Base-by-base conservation (phyloP, 2,113 vertebrate species). In the Phycodurus eques region DNA sequence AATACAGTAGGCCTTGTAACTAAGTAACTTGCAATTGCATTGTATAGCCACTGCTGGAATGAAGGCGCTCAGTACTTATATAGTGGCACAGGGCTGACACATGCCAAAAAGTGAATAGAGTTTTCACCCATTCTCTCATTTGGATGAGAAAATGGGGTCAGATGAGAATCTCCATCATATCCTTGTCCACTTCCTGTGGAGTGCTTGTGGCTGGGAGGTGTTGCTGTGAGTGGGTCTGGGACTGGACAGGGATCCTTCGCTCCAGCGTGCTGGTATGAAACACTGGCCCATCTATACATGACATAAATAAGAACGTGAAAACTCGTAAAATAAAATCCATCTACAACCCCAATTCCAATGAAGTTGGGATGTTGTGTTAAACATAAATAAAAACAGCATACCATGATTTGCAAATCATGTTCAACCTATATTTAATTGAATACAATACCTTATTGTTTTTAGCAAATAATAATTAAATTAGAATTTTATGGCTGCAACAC, bases 141-240 rank as follows among this genome's bases (percentile, higher is more conserved):
- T 61, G 27, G 7, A 39, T n/a, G n/a, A 60, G 51, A 22, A 47
- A 5, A 63, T 4, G 11, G 22, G 46, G 8, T 93, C 86, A 94
- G 83, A 94, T 94, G 69, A 94, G 93, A 76, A 94, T 93, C 83
- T 94, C 93, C 76, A 94, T 92, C 88, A 94, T 90, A 73, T 94
- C 93, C 1, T 56, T 88, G 80, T 94, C 93, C 47, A 91, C 71
- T 19, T 94, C 92, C 67, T 90, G 90, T n/a, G 90, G 92, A 19
- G 53, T 20, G 17, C 73, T 10, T 0, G 56, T 49, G 13, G 63
- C 77, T 17, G 77, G 44, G n/a, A 74, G 61, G 3, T 64, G 67
- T 5, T 76, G 69, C 2, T 54, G 76, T 4, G 75, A 77, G 56
- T 87, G 91, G 0, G 76, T 54, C 71, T 85, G 87, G 15, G 89